Base-by-base conservation (phyloP, 2,113 vertebrate species). In the Elgaria multicarinata region DNA sequence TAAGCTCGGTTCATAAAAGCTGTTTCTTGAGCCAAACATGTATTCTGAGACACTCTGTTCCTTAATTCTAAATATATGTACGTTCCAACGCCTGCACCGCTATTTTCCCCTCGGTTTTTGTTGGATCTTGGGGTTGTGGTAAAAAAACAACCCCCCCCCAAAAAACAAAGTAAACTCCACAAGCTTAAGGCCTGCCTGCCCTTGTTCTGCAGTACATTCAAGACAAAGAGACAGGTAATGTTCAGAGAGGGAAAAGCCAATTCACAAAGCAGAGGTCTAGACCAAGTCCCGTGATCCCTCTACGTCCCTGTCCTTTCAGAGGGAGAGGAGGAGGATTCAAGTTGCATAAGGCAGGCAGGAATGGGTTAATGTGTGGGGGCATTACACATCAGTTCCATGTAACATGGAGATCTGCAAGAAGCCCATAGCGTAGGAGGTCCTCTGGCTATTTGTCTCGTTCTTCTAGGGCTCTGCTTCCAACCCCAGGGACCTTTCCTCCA, bases 401-500 rank as follows among this genome's bases (percentile, higher is more conserved):
- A n/a, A n/a, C 44, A 69, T 9, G 14, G 78, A 80, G 50, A 55
- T 31, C 50, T n/a, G 46, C 31, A 18, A 9, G 50, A 28, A n/a
- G 24, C 33, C 33, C 26, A 6, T 36, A 36, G 62, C 16, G 42
- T 39, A 42, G 22, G 22, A 50, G 66, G 62, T 53, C 5, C n/a
- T 82, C 20, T 16, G 28, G 58, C 31, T 18, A 10, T 42, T 14
- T 24, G 33, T 50, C 33, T 72, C n/a, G 13, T 44, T 33, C 87
- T 16, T 24, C 18, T 42, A 36, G n/a, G 69, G 26, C 42, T 62
- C 55, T 18, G 1, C 58, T 83, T 46, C 31, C 53, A 36, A 20
- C 50, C 55, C n/a, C 39, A 13, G 8, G n/a, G n/a, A 24, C 50
- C 58, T 88, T 88, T 88, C 36, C 80, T 88, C 62, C 69, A 83